Evolutionary conservation across 2,888 invertebrate genomes (phyloP).

Genomic region (Tenthredo livida): DNA sequence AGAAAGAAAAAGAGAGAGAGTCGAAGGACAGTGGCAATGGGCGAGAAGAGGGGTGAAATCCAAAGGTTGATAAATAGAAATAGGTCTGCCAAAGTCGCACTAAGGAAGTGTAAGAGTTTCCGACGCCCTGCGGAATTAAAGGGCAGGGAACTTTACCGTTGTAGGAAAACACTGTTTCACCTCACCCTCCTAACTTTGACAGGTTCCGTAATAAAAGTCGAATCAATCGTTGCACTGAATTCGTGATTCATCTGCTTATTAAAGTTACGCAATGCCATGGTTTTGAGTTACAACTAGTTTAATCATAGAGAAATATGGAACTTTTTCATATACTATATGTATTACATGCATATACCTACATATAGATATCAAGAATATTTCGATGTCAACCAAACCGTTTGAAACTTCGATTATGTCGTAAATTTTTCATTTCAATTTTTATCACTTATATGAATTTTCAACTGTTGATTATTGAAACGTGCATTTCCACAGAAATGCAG

Average conservation of each 20-base stretch:
- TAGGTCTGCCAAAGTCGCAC: conserved; percentile 1
- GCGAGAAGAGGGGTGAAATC: conserved; percentile 7
- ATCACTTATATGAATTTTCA: too few relatives aligned
- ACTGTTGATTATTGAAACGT: too few relatives aligned
- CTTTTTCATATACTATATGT: neutral
- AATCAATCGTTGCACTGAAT: conserved; percentile 11
- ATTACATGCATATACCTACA: too few relatives aligned
- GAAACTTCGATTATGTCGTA: too few relatives aligned
- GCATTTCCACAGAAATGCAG: too few relatives aligned
- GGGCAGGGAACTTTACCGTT: neutral
- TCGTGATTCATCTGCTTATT: neutral
- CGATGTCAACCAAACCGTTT: too few relatives aligned
- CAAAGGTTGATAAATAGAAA: conserved; percentile 32
- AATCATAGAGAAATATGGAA: too few relatives aligned
- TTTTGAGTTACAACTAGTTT: neutral
- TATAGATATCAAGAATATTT: too few relatives aligned
- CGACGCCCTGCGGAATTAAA: neutral
- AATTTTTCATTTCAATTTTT: too few relatives aligned
- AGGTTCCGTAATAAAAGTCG: neutral
- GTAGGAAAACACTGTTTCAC: conserved; percentile 1
- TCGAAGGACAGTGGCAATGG: neutral
- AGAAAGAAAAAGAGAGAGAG: neutral
- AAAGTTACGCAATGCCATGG: neutral
- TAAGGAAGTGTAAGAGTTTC: neutral
- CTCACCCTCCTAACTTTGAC: neutral